Percentiles rank a stretch among this genome's conserved stretches.
Conservation (phyloP, 2,888 invertebrate genomes). For the Drosophila leonis region DNA sequence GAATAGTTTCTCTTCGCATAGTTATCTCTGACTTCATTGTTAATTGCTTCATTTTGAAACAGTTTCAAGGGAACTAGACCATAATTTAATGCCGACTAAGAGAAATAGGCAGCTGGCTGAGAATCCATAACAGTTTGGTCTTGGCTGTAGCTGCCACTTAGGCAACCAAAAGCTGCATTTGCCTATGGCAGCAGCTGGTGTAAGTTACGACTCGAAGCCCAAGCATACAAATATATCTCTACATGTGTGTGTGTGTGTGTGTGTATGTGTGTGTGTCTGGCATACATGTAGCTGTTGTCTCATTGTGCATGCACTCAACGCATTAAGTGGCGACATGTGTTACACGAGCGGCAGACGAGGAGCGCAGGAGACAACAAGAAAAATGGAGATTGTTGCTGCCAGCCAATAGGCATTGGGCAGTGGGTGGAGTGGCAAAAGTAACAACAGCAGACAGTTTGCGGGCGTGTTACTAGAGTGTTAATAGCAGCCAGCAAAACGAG, state of each 20-base stretch:
- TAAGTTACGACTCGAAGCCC: constrained; percentile 22
- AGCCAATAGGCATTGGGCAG: constrained; percentile 1
- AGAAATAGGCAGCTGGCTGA: neutral
- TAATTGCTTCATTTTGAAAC: neutral
- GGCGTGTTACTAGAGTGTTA: constrained; percentile 59
- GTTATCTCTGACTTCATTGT: neutral
- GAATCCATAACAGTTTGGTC: constrained; percentile 2
- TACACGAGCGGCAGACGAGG: constrained; percentile 53
- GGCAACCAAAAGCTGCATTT: constrained; percentile 28
- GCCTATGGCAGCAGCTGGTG: constrained; percentile 40
- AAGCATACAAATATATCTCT: neutral
- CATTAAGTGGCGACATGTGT: constrained; percentile 79
- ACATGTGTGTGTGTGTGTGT: neutral
- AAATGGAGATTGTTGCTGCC: constrained; percentile 7
- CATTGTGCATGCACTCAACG: constrained; percentile 77
- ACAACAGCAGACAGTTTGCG: constrained; percentile 9
- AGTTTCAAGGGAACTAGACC: neutral
- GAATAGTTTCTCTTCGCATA: neutral
- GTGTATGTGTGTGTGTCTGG: neutral
- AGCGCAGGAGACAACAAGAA: constrained; percentile 16
- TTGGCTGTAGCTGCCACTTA: constrained; percentile 15
- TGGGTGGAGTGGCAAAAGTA: neutral
- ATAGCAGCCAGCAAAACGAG: constrained; percentile 52
- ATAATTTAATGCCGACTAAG: neutral
- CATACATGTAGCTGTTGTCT: constrained; percentile 43